Evolutionary conservation across 2,888 invertebrate species (phyloP), one percentile per base, ranked within the genome.

Genomic region (Incurvaria masculella): DNA sequence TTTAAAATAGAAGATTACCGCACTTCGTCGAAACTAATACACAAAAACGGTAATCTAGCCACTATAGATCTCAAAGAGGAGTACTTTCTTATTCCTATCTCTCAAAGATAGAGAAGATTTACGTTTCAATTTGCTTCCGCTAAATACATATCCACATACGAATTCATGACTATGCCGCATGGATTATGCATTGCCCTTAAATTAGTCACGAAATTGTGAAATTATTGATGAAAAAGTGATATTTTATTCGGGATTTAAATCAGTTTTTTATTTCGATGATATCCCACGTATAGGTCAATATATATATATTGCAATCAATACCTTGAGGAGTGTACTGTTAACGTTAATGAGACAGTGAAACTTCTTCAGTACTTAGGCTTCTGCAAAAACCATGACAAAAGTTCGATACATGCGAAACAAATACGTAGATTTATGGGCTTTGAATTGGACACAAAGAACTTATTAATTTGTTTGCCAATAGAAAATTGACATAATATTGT

Each of bases 1-100:
- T 60, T 61, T 44, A 57, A 61, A 51, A 49, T 58, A 21, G 58
- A 59, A 44, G 56, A 59, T 47, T 52, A 49, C 33, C 51, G 53
- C 48, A 55, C 56, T 0, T 55, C 54, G 1, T 42, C 42, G 10
- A 49, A 55, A 19, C 33, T 59, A 16, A 50, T 60, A 19, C 47
- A 18, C n/a, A 18, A n/a, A 46, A 38, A 52, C 27, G 45, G 47
- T 18, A 55, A 23, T 23, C 23, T 23, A 23, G 53, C 55, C 2
- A 52, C 53, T 2, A 54, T 56, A 4, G 54, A 57, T 17, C 38
- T 57, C 8, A 55, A 56, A 44, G 56, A 57, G 14, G 40, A 56
- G 1, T 57, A 55, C 41, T 44, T 55, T 11, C 45, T 56, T 14
- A 21, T 57, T 6, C 51, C 54, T 4, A 53, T 57, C 10, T 2